A percentile compares a stretch with the other conserved stretches of the same genome.
Evolutionary conservation across 2,797 vertebrate species (phyloP).

Genomic region (Hemitrygon akajei): DNA sequence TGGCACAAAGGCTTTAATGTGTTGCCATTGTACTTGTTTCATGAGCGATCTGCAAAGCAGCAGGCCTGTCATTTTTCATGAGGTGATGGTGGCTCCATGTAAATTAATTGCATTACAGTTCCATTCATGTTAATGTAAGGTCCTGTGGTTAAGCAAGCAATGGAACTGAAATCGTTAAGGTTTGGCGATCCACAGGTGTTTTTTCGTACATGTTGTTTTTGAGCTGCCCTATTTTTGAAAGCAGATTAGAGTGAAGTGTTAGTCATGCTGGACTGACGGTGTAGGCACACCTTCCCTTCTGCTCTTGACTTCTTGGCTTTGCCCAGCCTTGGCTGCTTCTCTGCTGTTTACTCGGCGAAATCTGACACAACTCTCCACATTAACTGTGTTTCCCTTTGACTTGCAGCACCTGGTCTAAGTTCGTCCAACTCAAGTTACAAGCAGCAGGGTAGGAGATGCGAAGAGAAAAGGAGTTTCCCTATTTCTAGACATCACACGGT

Average conservation of each 20-base stretch:
- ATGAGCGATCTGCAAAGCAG: neutral
- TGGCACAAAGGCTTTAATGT: neutral
- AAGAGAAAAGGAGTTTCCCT: slow-evolving; percentile 14
- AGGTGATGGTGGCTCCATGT: neutral
- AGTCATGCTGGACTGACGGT: neutral
- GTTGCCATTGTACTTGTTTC: neutral
- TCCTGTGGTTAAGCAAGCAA: neutral
- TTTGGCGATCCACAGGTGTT: neutral
- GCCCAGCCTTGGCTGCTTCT: no score
- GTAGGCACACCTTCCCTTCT: neutral
- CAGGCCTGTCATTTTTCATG: neutral
- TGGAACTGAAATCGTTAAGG: neutral
- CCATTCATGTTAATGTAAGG: neutral
- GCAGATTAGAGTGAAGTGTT: neutral
- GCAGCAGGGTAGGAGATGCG: neutral
- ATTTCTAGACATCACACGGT: neutral
- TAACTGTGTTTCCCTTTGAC: neutral
- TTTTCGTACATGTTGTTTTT: neutral
- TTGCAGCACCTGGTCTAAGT: neutral
- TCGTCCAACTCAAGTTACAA: neutral
- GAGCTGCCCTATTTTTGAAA: neutral
- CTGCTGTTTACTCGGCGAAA: neutral
- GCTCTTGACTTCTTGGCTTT: neutral
- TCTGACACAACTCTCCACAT: neutral
- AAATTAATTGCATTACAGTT: neutral